These are phyloP conservation scores for Luffia ferchaultella DNA, from an alignment of 2,888 invertebrate species.

Conservation along the genomic window DNA sequence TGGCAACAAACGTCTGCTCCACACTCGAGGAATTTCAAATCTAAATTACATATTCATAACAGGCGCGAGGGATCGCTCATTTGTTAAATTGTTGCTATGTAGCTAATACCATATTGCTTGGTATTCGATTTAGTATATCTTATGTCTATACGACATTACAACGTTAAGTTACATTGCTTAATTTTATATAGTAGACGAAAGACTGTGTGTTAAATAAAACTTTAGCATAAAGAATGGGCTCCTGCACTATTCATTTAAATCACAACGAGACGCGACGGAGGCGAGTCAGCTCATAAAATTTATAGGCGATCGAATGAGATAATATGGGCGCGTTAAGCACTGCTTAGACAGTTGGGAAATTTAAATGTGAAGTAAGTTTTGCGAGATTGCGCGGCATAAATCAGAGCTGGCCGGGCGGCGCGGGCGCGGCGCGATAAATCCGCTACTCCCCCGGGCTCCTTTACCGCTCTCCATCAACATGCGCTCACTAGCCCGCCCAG, in stretches of 20 bases:
- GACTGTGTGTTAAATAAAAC: no score
- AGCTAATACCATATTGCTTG: slow-evolving; percentile 30
- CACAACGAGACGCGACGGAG: slow-evolving; percentile 53
- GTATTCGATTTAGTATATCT: no score
- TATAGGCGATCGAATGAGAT: slow-evolving; percentile 67
- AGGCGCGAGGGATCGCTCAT: slow-evolving; percentile 46
- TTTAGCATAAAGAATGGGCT: no score
- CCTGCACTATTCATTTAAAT: slow-evolving; percentile 50
- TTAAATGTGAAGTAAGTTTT: slow-evolving; percentile 68
- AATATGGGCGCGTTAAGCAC: slow-evolving; percentile 65
- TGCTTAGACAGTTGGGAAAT: slow-evolving; percentile 67
- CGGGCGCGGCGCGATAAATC: slow-evolving; percentile 49
- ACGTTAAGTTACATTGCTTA: no score
- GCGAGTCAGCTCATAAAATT: slow-evolving; percentile 63
- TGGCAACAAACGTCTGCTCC: slow-evolving; percentile 55
- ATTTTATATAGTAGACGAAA: no score
- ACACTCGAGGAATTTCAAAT: slow-evolving; percentile 61
- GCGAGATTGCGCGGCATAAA: slow-evolving; percentile 64
- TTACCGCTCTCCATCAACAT: slow-evolving; percentile 50
- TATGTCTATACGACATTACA: no score
- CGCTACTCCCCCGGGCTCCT: slow-evolving; percentile 56
- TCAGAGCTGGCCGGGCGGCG: slow-evolving; percentile 41
- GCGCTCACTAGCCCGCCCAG: slow-evolving; percentile 14
- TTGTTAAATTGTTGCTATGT: slow-evolving; percentile 42
- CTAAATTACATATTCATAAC: slow-evolving; percentile 64